Evolutionary conservation across 1,140 invertebrate species (phyloP), one percentile per base, ranked within the genome.

Genomic region (Ips nitidus): DNA sequence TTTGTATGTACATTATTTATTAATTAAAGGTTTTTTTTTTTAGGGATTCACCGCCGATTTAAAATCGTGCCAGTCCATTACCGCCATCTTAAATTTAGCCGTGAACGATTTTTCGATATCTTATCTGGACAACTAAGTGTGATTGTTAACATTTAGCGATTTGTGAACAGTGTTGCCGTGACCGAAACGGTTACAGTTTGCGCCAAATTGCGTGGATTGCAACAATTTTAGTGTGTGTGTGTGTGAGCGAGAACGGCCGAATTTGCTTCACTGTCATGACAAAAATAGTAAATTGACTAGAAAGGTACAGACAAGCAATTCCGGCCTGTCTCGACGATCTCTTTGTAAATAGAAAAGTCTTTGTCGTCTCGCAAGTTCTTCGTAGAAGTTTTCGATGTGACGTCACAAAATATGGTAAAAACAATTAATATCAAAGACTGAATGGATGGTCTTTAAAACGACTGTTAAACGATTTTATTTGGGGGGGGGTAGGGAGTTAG

Each of bases 91-190:
- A 37, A 38, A 52, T 41, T 37, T 41, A 63, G 45, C 41, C 41
- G 38, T 52, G 47, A 52, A 63, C 38, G 45, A 63, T 52, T 41
- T 63, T 66, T 56, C 41, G 59, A 70, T 64, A 57, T 64, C 55
- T 55, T 37, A 56, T 57, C 68, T 64, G 59, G 61, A 70, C 68
- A 70, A 70, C 66, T 75, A 70, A 73, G 73, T 75, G 75, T 75
- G 73, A 74, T 75, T 66, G 71, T 73, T 74, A 73, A 71, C 66
- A 65, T 73, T 61, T 45, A 45, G 43, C 59, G 45, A 50, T 22
- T 50, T 50, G 45, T 22, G 6, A 50, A 50, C 3, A 22, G 7
- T 2, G 45, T 1, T 22, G n/a, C n/a, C n/a, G n/a, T n/a, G n/a
- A 22, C 22, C 22, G 0, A 22, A 22, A 22, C 22, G 22, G 22